phyloP scores from a whole-genome alignment of 2,113 vertebrate genomes.

The Amphilophus citrinellus region DNA sequence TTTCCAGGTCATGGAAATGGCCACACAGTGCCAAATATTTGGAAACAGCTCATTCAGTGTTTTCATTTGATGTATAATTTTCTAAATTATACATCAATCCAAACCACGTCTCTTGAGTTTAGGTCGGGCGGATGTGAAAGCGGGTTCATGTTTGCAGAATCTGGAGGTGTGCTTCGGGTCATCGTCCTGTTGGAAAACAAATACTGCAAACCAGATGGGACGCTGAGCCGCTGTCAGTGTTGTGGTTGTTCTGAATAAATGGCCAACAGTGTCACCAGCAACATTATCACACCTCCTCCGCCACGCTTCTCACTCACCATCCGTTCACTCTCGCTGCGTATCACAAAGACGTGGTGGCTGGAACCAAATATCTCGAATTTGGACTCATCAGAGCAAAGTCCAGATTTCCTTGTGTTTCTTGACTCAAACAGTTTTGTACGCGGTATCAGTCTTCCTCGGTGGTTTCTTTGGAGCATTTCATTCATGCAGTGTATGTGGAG shows the following conservation, averaged over 20 bases:
- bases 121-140: not conserved
- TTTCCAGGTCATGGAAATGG: not conserved
- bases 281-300: slow-evolving; percentile 7
- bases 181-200: not conserved
- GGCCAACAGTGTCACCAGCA: slow-evolving; percentile 6
- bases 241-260: not conserved
- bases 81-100: not conserved
- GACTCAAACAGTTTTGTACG: not conserved
- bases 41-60: not conserved
- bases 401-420: not conserved
- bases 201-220: not conserved
- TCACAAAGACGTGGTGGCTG: not conserved
- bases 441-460: not conserved
- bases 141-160: not conserved
- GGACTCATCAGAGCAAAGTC: not conserved
- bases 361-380: not conserved
- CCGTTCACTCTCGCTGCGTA: not conserved
- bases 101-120: not conserved
- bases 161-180: not conserved
- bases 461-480: not conserved
- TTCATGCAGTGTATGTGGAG: not conserved
- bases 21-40: not conserved
- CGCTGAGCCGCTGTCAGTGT: not conserved
- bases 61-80: not conserved
- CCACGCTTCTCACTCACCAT: not conserved